A percentile compares a stretch with the other conserved stretches of the same genome.
phyloP scores from a whole-genome alignment of 2,888 invertebrate species.

The Phengaris arion region DNA sequence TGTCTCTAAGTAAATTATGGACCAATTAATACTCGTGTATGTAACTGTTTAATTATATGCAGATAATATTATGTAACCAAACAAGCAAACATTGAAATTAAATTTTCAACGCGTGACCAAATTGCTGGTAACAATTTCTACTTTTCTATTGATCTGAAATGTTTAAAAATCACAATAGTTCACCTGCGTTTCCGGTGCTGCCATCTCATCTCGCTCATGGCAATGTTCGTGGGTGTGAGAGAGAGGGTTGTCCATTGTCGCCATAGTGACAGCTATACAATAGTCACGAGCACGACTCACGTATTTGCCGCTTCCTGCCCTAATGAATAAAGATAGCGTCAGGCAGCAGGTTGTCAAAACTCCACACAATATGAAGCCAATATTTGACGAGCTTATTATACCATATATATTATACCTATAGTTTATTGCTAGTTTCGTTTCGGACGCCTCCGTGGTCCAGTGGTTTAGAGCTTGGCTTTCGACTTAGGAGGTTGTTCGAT shows the following conservation, averaged over 20 bases:
- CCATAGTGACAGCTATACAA: slow-evolving; percentile 14
- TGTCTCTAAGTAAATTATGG: too few relatives aligned
- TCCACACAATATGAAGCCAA: not conserved
- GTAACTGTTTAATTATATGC: too few relatives aligned
- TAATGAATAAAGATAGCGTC: not conserved
- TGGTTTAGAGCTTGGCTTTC: too few relatives aligned
- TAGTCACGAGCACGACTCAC: not conserved
- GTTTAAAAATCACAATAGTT: slow-evolving; percentile 13
- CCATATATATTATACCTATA: too few relatives aligned
- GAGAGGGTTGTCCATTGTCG: slow-evolving; percentile 15
- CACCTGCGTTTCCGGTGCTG: slow-evolving; percentile 6
- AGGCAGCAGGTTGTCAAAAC: not conserved
- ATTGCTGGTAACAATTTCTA: not conserved
- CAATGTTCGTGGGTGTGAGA: not conserved
- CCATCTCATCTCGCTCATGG: not conserved
- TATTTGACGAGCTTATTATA: not conserved
- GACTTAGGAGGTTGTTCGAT: too few relatives aligned
- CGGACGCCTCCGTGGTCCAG: too few relatives aligned
- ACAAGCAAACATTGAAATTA: not conserved
- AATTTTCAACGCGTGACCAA: not conserved
- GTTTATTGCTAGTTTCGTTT: too few relatives aligned
- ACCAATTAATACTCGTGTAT: too few relatives aligned
- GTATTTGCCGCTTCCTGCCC: slow-evolving; percentile 20
- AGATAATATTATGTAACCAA: too few relatives aligned
- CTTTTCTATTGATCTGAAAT: not conserved